phyloP scores from a whole-genome alignment of 2,113 vertebrate genomes.

The Rafetus swinhoei region DNA sequence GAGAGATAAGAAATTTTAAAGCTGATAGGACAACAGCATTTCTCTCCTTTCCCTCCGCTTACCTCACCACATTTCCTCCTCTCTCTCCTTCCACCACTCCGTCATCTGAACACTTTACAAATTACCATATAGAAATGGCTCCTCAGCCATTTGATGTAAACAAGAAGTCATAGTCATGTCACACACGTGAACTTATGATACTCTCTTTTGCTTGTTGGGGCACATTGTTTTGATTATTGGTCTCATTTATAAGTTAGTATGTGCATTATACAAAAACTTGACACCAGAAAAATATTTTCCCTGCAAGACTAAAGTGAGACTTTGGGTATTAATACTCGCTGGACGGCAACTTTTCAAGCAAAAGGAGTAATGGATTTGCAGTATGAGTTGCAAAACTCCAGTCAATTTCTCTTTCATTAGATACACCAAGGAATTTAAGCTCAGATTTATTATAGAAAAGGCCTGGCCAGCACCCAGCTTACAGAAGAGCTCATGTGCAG shows the following conservation, averaged over 20 bases:
- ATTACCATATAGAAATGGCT: constrained; percentile 1
- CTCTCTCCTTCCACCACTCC: background rate
- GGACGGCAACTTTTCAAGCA: background rate
- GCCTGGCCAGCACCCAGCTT: background rate
- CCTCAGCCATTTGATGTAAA: background rate
- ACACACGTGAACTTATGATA: background rate
- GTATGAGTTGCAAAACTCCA: background rate
- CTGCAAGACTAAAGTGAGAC: background rate
- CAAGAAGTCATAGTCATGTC: background rate
- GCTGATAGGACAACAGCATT: background rate
- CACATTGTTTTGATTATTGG: background rate
- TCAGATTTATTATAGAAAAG: background rate
- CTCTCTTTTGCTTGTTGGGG: background rate
- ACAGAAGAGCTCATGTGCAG: accelerated
- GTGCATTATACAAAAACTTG: background rate
- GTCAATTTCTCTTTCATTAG: background rate
- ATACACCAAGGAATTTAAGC: background rate
- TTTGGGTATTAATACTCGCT: background rate
- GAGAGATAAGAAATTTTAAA: background rate
- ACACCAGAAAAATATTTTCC: constrained; percentile 14
- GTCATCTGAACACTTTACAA: constrained; percentile 15
- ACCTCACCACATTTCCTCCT: background rate
- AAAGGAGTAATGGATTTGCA: background rate
- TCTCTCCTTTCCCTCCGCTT: background rate
- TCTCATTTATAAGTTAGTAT: background rate